Conservation (phyloP, 2,113 vertebrate genomes). For the Potamarius usumacintae region DNA sequence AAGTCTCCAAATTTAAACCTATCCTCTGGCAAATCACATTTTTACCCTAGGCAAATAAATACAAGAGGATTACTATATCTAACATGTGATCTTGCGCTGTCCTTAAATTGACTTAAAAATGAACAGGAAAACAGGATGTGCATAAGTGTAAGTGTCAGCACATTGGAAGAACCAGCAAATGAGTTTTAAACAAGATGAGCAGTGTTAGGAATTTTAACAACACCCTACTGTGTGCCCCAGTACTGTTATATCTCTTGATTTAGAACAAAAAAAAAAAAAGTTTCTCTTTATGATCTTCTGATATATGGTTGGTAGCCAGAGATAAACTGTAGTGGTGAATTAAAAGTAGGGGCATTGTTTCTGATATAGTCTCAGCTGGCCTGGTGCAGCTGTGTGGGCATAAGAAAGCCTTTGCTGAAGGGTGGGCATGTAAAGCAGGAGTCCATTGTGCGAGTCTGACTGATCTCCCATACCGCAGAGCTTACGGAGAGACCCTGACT, state of each 20-base stretch:
- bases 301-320: slow-evolving; percentile 44
- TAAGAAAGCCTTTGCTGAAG: slow-evolving; percentile 58
- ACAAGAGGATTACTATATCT: slow-evolving; percentile 70
- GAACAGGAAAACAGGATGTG: slow-evolving; percentile 67
- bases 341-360: slow-evolving; percentile 63
- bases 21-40: not conserved
- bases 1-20: not conserved
- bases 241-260: slow-evolving; percentile 56
- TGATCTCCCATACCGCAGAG: slow-evolving; percentile 68
- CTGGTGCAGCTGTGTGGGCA: slow-evolving; percentile 72
- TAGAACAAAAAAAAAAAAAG: slow-evolving; percentile 62
- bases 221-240: slow-evolving; percentile 67
- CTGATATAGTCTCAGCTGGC: slow-evolving; percentile 67
- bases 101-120: slow-evolving; percentile 72
- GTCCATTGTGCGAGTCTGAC: slow-evolving; percentile 74
- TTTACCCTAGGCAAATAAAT: slow-evolving; percentile 45
- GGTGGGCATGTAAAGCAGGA: slow-evolving; percentile 69
- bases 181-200: slow-evolving; percentile 65
- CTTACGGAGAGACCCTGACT: slow-evolving; percentile 66
- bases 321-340: slow-evolving; percentile 37
- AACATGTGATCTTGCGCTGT: slow-evolving; percentile 61
- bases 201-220: slow-evolving; percentile 66
- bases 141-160: slow-evolving; percentile 69
- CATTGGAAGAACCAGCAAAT: slow-evolving; percentile 64
- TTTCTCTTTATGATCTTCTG: slow-evolving; percentile 33